phyloP scores from a whole-genome alignment of 2,113 vertebrate species.

The Ceratotherium simum region DNA sequence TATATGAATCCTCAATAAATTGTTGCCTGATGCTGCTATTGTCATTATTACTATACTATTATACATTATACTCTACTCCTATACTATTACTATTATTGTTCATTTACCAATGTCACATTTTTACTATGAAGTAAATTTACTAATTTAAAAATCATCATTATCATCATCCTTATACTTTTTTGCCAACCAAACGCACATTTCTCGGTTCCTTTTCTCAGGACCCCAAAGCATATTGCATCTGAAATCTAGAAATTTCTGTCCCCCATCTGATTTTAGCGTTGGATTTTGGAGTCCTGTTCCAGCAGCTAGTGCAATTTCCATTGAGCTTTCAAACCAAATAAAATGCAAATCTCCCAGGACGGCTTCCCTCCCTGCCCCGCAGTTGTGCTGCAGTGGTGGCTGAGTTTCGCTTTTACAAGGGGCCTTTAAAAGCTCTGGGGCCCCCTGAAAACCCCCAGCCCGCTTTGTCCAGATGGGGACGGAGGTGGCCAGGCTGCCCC shows the following conservation, averaged over 20 bases:
- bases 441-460: conserved; percentile 79
- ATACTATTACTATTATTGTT: accelerated
- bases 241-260: accelerated
- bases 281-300: accelerated
- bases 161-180: neutral
- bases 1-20: accelerated
- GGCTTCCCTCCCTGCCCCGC: neutral
- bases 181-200: neutral
- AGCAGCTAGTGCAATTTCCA: neutral
- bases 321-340: neutral
- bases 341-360: neutral
- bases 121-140: neutral
- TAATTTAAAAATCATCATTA: accelerated
- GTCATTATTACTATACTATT: accelerated
- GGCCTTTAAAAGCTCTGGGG: conserved; percentile 78
- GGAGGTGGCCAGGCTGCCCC: conserved; percentile 80
- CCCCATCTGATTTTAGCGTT: accelerated
- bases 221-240: accelerated
- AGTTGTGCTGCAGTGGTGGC: conserved; percentile 48
- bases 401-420: conserved; percentile 69
- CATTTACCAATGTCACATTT: neutral
- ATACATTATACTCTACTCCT: too few relatives aligned
- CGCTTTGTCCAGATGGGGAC: conserved; percentile 81
- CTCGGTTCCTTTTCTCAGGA: neutral
- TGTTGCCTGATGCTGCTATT: accelerated